These are phyloP conservation scores for Leucopsar rothschildi DNA, from an alignment of 2,113 vertebrate species.

Conservation along the genomic window DNA sequence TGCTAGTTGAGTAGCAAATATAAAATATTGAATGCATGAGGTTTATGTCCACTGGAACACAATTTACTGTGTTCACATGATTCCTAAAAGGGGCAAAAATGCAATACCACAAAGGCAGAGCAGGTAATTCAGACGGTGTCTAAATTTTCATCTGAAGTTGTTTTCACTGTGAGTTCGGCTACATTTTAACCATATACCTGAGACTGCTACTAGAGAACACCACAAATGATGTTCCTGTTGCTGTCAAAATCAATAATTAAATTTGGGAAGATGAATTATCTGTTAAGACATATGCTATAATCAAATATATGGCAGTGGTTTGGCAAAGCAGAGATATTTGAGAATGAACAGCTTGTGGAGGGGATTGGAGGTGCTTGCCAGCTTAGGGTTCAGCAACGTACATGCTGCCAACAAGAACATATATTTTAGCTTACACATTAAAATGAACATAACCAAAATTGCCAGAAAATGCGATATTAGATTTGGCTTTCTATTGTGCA, in stretches of 20 bases:
- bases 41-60: neutral
- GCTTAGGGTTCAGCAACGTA: neutral
- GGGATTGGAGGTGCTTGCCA: neutral
- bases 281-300: neutral
- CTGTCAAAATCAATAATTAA: neutral
- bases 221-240: neutral
- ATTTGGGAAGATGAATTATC: neutral
- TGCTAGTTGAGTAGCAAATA: neutral
- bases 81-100: neutral
- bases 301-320: neutral
- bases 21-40: neutral
- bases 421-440: neutral
- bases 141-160: neutral
- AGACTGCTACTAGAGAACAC: neutral
- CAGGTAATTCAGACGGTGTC: neutral
- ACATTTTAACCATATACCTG: neutral
- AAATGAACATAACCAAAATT: constrained; percentile 25
- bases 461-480: neutral
- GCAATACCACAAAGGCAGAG: neutral
- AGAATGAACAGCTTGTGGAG: neutral
- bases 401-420: neutral
- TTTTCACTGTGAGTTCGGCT: neutral
- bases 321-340: neutral
- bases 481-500: neutral
- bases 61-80: neutral